Percentiles rank a stretch among this genome's conserved stretches.
Conservation (phyloP, 92 coral and sea anemone genomes). For the Siderastrea radians region DNA sequence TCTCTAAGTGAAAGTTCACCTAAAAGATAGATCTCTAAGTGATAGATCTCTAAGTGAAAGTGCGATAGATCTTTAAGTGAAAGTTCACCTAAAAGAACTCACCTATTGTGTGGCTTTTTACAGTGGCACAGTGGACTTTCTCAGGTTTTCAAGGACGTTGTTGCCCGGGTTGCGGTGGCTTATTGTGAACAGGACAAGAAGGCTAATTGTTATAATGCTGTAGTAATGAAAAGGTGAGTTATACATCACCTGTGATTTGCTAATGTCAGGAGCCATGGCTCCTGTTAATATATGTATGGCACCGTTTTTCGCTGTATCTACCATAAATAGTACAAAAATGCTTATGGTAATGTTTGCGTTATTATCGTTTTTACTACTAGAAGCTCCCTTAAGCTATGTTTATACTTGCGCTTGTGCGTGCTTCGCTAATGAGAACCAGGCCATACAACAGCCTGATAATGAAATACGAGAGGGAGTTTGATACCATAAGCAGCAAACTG, state of each 20-base stretch:
- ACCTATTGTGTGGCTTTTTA: not conserved
- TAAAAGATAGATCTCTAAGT: not conserved
- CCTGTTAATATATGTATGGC: too few species aligned
- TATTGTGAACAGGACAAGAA: conserved; percentile 23
- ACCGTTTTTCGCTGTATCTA: too few species aligned
- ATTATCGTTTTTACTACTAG: too few species aligned
- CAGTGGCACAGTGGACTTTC: conserved; percentile 14
- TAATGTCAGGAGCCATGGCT: too few species aligned
- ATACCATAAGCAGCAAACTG: too few species aligned
- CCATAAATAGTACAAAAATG: too few species aligned
- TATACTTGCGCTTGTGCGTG: too few species aligned
- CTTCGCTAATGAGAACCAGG: too few species aligned
- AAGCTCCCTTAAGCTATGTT: too few species aligned
- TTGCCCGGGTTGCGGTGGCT: conserved; percentile 8
- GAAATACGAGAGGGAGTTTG: too few species aligned
- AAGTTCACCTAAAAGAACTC: not conserved
- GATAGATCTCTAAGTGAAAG: not conserved
- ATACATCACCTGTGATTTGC: not conserved
- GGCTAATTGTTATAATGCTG: conserved; percentile 14
- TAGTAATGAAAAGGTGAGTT: conserved; percentile 17
- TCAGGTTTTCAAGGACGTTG: conserved; percentile 3
- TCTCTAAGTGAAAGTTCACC: not conserved
- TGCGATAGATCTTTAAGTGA: not conserved
- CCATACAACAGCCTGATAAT: too few species aligned
- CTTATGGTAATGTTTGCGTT: too few species aligned